Evolutionary conservation across 2,797 vertebrate genomes (phyloP), one percentile per base, ranked within the genome.

Genomic region (Hybognathus amarus): DNA sequence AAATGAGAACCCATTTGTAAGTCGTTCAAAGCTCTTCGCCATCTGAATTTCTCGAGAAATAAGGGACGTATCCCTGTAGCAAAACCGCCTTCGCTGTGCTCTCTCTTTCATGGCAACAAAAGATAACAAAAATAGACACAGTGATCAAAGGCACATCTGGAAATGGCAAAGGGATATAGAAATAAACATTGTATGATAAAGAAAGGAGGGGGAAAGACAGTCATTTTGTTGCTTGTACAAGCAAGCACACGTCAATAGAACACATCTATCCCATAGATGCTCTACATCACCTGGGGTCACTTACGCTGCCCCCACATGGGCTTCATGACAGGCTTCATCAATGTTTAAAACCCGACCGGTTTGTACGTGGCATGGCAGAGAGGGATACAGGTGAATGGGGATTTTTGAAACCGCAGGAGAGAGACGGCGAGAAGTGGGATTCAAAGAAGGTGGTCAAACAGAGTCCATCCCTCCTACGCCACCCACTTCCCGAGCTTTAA

Each of bases 131-230:
- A 94, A 93, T 92, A 94, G 91, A 92, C 80, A 22, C 30, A 1
- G 83, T 89, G 92, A 94, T 94, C 94, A 95, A 94, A 94, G 91
- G 88, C 89, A 88, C 92, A 91, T 91, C 90, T 91, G 92, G 91
- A 92, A 92, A 85, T 77, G 77, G 76, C 80, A 88, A 90, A 84
- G 88, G 90, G 84, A 91, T 91, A 91, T 90, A 83, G 90, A 91
- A 74, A 92, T 91, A 85, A 92, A 91, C 91, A 91, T 87, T 47
- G 84, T 47, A 20, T 59, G 79, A 90, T 92, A 92, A 76, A 83
- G 9, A 82, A 61, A 56, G 11, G 7, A 68, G 59, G 66, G 17
- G 54, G 80, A 24, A 61, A 90, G 81, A 87, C 83, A 86, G 91
- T 89, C 90, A 83, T 87, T 82, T 83, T 69, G 47, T 78, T 88